Evolutionary conservation across 2,888 invertebrate species (phyloP), one percentile per base, ranked within the genome.

Genomic region (Lepidonotus clava): DNA sequence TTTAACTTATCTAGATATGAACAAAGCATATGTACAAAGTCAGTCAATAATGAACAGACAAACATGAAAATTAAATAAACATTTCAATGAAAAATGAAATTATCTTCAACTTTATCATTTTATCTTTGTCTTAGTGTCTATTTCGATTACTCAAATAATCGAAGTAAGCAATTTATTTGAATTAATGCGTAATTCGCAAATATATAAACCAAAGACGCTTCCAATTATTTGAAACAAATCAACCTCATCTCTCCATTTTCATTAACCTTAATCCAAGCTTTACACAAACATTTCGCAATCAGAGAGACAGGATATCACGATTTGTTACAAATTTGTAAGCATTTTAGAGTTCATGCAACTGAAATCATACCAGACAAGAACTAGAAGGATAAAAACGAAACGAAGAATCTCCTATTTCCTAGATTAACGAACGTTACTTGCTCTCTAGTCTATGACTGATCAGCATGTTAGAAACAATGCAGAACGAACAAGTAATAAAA

Each of bases 351-450:
- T n/a, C 80, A 80, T 80, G 80, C 80, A 80, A 80, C 41, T 51
- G 24, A 41, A 80, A 80, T 24, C 80, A 80, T 80, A 80, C 80
- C 80, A 80, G 80, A 80, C 80, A 80, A 46, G 11, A 80, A 28
- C 21, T 21, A 14, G 66, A 11, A 66, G n/a, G 18, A 46, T 11
- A 11, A 11, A 46, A 46, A 46, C 46, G 18, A 18, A 46, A 46
- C 46, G 8, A 11, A 8, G 18, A 46, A 11, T 46, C 1, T 71
- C 38, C 71, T 71, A 71, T 71, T 36, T 36, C 14, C 36, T 36
- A 71, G 14, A 38, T 71, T 71, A 36, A 71, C 18, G 1, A 71
- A 71, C 14, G n/a, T n/a, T n/a, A n/a, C n/a, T n/a, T n/a, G n/a
- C n/a, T n/a, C n/a, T n/a, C n/a, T n/a, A n/a, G n/a, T n/a, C n/a